Conservation (phyloP, 1,140 invertebrate species). For the Fopius arisanus region DNA sequence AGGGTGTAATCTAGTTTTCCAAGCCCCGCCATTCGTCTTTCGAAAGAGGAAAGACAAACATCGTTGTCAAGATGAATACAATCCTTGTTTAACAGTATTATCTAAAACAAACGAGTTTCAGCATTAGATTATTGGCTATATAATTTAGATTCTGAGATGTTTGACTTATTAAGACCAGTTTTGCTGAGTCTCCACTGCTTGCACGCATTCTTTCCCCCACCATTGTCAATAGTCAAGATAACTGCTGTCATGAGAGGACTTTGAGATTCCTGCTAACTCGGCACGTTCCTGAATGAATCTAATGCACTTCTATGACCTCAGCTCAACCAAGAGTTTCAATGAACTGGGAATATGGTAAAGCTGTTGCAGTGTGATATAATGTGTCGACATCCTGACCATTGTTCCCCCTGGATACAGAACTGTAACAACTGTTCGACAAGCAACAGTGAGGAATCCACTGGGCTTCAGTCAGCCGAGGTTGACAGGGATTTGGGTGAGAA, state of each 20-base stretch:
- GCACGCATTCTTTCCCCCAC: not conserved
- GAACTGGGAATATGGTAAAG: too few relatives aligned
- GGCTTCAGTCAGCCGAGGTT: too few relatives aligned
- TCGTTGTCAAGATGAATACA: not conserved
- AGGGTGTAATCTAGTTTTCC: slow-evolving; percentile 18
- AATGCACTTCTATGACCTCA: not conserved
- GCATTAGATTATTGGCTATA: not conserved
- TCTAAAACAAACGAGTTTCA: not conserved
- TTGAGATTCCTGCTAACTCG: not conserved
- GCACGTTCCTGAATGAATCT: not conserved
- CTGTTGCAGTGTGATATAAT: too few relatives aligned
- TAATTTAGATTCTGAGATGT: not conserved
- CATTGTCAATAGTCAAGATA: not conserved
- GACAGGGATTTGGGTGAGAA: not conserved
- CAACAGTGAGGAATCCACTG: too few relatives aligned
- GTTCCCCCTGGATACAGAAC: too few relatives aligned
- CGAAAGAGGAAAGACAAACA: not conserved
- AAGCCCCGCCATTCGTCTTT: not conserved
- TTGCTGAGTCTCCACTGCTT: not conserved
- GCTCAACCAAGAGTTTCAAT: too few relatives aligned
- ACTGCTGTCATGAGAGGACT: not conserved
- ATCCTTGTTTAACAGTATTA: not conserved
- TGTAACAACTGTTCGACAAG: too few relatives aligned
- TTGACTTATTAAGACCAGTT: not conserved
- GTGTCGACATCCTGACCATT: too few relatives aligned